Evolutionary conservation across 2,888 invertebrate species (phyloP), one percentile per base, ranked within the genome.

Genomic region (Cephalotes varians): DNA sequence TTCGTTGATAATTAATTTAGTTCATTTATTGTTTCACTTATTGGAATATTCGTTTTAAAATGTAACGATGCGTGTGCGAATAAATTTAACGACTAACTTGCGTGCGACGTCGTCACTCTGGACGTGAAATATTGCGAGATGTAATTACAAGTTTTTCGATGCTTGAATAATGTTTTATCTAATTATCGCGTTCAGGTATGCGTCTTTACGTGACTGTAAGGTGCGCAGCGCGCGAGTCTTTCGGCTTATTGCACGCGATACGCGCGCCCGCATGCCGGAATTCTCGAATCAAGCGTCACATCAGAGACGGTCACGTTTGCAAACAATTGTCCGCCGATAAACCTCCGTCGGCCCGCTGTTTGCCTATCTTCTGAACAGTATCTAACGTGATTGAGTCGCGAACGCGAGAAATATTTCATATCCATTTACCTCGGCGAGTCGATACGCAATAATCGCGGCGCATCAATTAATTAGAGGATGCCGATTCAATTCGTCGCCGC

Each of bases 361-460:
- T 88, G 67, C 56, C 73, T 21, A 18, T 47, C 44, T 82, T 44
- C 83, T 49, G 64, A 49, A 77, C 47, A 51, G 81, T 80, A 49
- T 62, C 72, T 71, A n/a, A 74, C 62, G 56, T 76, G 84, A 86
- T 86, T 62, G 83, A 83, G 82, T 81, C 69, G 51, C 60, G 65
- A 56, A 73, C 84, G 25, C 51, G 69, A 71, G 58, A 84, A 83
- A 83, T 72, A 65, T 83, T 86, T 85, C 79, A 79, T 72, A 49
- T 34, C 72, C 82, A 86, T 81, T 86, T 85, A 77, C n/a, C 15
- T 6, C 62, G 51, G 37, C 58, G 60, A 82, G 67, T 77, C 60
- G 73, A 72, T 51, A 64, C 37, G 49, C 60, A 51, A 80, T 62
- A 79, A 77, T 79, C 34, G 69, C 60, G 12, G 21, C 51, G 73